phyloP scores from a whole-genome alignment of 2,797 vertebrate genomes.

The Xenops minutus region DNA sequence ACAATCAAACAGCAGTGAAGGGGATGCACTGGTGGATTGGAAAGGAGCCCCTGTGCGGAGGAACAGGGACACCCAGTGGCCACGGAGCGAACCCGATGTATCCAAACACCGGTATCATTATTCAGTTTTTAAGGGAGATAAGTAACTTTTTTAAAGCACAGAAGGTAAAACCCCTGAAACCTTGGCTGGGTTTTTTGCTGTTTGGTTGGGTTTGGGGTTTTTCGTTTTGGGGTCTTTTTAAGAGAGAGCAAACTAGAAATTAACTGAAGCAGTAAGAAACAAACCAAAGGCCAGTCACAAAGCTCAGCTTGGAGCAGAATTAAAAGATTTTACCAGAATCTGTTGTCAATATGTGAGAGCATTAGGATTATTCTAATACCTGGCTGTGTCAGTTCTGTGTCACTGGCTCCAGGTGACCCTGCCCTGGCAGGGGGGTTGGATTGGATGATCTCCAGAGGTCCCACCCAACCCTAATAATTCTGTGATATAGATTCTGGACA shows the following conservation, averaged over 20 bases:
- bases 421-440: neutral
- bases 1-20: neutral
- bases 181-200: neutral
- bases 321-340: neutral
- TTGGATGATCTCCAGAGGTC: neutral
- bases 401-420: neutral
- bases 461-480: neutral
- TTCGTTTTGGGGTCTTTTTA: neutral
- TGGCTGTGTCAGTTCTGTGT: neutral
- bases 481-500: neutral
- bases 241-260: neutral
- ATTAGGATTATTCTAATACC: neutral
- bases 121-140: neutral
- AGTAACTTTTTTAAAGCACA: neutral
- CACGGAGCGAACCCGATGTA: fast-evolving
- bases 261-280: neutral
- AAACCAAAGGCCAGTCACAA: neutral
- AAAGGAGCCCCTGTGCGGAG: fast-evolving
- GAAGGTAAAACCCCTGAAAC: neutral
- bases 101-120: neutral
- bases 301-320: neutral
- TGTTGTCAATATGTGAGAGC: neutral
- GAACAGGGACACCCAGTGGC: constrained; percentile 46
- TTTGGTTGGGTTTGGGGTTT: neutral
- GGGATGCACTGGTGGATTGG: fast-evolving